Evolutionary conservation across 2,113 vertebrate genomes (phyloP), one percentile per base, ranked within the genome.

Genomic region (Tachuris rubrigastra): DNA sequence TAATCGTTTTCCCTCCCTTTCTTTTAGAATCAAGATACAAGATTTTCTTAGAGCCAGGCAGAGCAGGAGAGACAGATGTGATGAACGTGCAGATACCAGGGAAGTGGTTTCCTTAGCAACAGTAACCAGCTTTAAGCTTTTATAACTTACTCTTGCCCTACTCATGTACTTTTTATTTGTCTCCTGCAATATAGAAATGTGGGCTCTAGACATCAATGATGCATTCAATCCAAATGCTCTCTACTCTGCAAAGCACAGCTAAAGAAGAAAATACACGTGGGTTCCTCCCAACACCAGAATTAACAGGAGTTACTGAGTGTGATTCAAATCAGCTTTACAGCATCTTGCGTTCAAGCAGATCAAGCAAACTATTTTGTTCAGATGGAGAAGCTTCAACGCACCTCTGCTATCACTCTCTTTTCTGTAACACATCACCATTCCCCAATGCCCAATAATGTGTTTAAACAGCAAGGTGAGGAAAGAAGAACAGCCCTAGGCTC

Each of bases 31-130:
- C 82, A 93, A 96, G 80, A 77, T 93, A 84, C 53, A 96, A 80
- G 85, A 93, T 58, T 97, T 96, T 96, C 87, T 95, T 59, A 66
- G 58, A 97, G 69, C 35, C 23, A 63, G 84, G 86, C 89, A 85
- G 89, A 97, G 91, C 74, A 89, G 91, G 94, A 95, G 81, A 93
- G 89, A 96, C 80, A 97, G 95, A 96, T 94, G 96, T 93, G 89
- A 94, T 96, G 95, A 97, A 97, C 16, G 21, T 95, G 90, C 63
- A 8, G 89, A 83, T 96, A 94, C 91, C 92, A 97, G 93, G 94
- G 94, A 98, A 97, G 92, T 90, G 74, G 98, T 98, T 97, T 97
- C 98, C 97, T 97, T 98, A 97, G 98, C 98, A 98, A 98, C 98
- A 58, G 93, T 72, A 97, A 97, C 97, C 95, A 97, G 65, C 95